Evolutionary conservation across 2,113 vertebrate species (phyloP), one percentile per base, ranked within the genome.

Genomic region (Psilopogon haemacephalus): DNA sequence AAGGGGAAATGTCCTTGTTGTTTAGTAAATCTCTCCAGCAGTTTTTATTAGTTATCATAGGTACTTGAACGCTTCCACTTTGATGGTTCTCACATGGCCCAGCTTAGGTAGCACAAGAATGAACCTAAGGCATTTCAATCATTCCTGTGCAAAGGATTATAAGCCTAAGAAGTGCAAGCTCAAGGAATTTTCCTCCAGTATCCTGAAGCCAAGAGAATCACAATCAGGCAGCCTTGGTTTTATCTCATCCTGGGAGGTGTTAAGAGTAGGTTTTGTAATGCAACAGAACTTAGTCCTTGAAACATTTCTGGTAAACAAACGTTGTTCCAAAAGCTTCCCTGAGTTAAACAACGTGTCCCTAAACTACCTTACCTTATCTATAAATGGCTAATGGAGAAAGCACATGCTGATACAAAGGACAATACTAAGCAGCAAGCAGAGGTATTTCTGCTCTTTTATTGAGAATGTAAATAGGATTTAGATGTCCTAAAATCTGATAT

Each of bases 71-170:
- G n/a, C 42, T 89, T 62, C 42, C 54, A 27, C 68, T 92, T 68
- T 88, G 89, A 91, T 84, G 68, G 56, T 80, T 87, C 75, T 87
- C 84, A 78, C 72, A 33, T 78, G 85, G 75, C 62, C 27, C 79
- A 89, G 65, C 72, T 89, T 71, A 89, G 78, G 75, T 52, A 79
- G 71, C 68, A 87, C n/a, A 68, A 64, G 71, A 92, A 84, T 20
- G 46, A 95, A 91, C 21, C 56, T 56, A 79, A 86, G 24, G 69
- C 68, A 71, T 87, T 95, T 94, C 93, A 90, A 12, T 91, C 72
- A 85, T 89, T 88, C 72, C 72, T 80, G 62, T 54, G 77, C 35
- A n/a, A 92, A 88, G 78, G 87, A 95, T 94, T 95, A 83, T 77
- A 79, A 78, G 75, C 42, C 89, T 79, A 89, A 83, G 72, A 80